A percentile compares a stretch with the other conserved stretches of the same genome.
phyloP scores from a whole-genome alignment of 2,888 invertebrate genomes.

The Byasa hedistus region DNA sequence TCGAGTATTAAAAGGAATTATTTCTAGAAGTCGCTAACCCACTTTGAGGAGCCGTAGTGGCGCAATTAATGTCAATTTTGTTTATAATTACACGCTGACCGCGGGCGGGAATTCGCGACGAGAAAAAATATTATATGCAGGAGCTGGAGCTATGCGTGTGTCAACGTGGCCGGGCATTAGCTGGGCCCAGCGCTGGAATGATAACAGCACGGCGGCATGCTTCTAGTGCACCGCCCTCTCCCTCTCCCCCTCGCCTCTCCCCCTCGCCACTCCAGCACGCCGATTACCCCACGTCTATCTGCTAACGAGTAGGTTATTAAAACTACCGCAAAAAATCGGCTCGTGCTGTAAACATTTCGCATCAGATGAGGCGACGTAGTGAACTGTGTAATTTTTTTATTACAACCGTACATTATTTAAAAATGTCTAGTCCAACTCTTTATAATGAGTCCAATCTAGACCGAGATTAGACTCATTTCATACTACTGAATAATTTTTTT shows the following conservation, averaged over 20 bases:
- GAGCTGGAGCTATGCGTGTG: conserved; percentile 38
- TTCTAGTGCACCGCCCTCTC: conserved; percentile 16
- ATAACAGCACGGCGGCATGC: conserved; percentile 30
- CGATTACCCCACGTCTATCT: conserved; percentile 14
- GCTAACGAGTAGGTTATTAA: conserved; percentile 19
- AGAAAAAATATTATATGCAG: conserved; percentile 50
- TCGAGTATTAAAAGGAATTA: conserved; percentile 52
- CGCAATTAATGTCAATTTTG: conserved; percentile 75
- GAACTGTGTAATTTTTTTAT: not conserved
- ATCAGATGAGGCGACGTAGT: not conserved
- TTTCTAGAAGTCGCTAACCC: conserved; percentile 73
- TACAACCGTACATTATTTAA: not conserved
- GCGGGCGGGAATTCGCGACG: conserved; percentile 41
- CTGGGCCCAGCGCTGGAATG: conserved; percentile 39
- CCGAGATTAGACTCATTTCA: too few species aligned
- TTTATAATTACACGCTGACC: conserved; percentile 64
- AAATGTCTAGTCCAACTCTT: not conserved
- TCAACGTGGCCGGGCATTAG: conserved; percentile 39
- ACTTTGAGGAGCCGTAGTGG: conserved; percentile 58
- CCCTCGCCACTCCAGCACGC: too few species aligned
- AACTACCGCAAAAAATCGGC: conserved; percentile 18
- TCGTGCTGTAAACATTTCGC: conserved; percentile 18
- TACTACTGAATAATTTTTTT: too few species aligned
- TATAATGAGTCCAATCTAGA: not conserved
- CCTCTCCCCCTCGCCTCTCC: too few species aligned